phyloP scores from a whole-genome alignment of 2,113 vertebrate species.

The Casuarius casuarius region DNA sequence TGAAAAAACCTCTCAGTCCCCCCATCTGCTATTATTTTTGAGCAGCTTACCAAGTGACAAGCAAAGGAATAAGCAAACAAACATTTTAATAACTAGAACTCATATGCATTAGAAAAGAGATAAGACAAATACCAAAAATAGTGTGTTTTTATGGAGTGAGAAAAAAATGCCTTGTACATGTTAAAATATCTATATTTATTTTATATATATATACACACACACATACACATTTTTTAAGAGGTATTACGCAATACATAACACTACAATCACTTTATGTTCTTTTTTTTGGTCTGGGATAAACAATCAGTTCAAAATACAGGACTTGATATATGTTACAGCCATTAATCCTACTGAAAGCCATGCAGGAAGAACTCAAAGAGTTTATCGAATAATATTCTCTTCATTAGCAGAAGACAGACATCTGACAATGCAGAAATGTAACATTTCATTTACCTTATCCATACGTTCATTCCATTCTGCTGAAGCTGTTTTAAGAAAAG shows the following conservation, averaged over 20 bases:
- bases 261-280: neutral
- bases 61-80: neutral
- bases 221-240: neutral
- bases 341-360: neutral
- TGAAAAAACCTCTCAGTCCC: neutral
- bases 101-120: neutral
- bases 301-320: neutral
- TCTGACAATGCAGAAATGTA: neutral
- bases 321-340: neutral
- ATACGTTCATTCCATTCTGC: neutral
- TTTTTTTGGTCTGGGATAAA: neutral
- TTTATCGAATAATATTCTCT: neutral
- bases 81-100: neutral
- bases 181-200: neutral
- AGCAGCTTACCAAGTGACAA: neutral
- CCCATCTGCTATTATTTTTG: neutral
- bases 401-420: neutral
- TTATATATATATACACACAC: neutral
- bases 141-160: neutral
- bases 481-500: neutral
- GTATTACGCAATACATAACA: neutral
- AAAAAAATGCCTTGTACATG: neutral
- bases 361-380: neutral
- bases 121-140: neutral
- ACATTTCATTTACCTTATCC: neutral